A percentile compares a stretch with the other conserved stretches of the same genome.
These are phyloP conservation scores for Aphaenogaster floridana DNA, from an alignment of 1,140 invertebrate genomes.

Conservation along the genomic window DNA sequence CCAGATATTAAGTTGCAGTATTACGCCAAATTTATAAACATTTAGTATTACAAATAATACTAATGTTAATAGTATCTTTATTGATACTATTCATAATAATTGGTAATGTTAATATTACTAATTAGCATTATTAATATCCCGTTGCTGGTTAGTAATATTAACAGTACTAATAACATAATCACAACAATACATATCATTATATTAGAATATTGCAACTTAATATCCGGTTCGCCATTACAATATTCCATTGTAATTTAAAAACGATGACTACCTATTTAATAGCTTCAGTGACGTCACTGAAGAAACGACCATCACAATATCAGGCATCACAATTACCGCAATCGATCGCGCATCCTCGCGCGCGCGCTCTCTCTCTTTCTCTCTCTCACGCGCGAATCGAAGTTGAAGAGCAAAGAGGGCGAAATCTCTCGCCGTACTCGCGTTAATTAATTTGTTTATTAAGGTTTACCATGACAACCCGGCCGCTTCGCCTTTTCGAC, in stretches of 20 bases:
- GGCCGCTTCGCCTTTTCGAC: background rate
- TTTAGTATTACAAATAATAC: constrained; percentile 7
- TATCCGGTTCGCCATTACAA: background rate
- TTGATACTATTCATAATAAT: background rate
- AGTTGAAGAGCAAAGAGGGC: background rate
- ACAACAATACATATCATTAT: constrained; percentile 16
- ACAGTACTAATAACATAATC: background rate
- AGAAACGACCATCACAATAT: background rate
- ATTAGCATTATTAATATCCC: background rate
- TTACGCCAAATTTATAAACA: background rate
- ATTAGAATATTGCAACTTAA: constrained; percentile 18
- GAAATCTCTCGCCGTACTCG: constrained; percentile 21
- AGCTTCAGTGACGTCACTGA: background rate
- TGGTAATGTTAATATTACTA: constrained; percentile 28
- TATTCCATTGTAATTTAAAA: constrained; percentile 23
- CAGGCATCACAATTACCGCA: constrained; percentile 6
- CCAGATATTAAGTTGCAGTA: background rate
- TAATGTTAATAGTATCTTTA: background rate
- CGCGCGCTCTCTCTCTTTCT: background rate
- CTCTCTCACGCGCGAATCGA: background rate
- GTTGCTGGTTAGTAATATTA: constrained; percentile 15
- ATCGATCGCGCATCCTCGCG: background rate
- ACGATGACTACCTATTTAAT: constrained; percentile 18
- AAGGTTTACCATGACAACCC: constrained; percentile 48
- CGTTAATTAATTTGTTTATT: constrained; percentile 33